Evolutionary conservation across 2,113 vertebrate species (phyloP).

Genomic region (Hemiscyllium ocellatum): DNA sequence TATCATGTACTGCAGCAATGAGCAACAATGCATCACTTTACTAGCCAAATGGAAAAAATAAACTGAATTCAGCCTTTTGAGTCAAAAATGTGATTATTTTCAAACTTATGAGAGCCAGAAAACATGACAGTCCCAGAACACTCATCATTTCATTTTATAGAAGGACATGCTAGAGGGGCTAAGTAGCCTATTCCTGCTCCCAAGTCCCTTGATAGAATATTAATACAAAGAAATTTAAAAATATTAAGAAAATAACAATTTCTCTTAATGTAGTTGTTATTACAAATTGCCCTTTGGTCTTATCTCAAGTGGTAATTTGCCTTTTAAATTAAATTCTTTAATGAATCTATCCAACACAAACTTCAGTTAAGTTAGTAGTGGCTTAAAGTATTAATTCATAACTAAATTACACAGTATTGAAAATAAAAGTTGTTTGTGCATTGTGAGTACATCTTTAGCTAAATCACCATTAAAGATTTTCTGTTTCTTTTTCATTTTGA

Average conservation of each 20-base stretch:
- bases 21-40: too few species aligned
- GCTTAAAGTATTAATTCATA: not conserved
- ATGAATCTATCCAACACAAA: not conserved
- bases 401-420: not conserved
- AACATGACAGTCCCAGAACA: too few species aligned
- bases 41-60: too few species aligned
- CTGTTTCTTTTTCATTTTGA: not conserved
- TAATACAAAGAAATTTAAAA: not conserved
- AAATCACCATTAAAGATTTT: not conserved
- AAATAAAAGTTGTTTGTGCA: not conserved
- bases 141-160: too few species aligned
- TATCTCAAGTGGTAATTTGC: not conserved
- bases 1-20: too few species aligned
- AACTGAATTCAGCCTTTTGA: too few species aligned
- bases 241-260: not conserved
- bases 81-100: too few species aligned
- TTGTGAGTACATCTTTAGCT: conserved; percentile 1
- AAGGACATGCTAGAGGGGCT: too few species aligned
- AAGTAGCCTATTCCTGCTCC: not conserved
- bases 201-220: not conserved
- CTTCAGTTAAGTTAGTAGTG: not conserved
- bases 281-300: not conserved
- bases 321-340: not conserved
- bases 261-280: not conserved
- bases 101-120: too few species aligned